Evolutionary conservation across 2,113 vertebrate genomes (phyloP).

Genomic region (Anser brachyrhynchus): DNA sequence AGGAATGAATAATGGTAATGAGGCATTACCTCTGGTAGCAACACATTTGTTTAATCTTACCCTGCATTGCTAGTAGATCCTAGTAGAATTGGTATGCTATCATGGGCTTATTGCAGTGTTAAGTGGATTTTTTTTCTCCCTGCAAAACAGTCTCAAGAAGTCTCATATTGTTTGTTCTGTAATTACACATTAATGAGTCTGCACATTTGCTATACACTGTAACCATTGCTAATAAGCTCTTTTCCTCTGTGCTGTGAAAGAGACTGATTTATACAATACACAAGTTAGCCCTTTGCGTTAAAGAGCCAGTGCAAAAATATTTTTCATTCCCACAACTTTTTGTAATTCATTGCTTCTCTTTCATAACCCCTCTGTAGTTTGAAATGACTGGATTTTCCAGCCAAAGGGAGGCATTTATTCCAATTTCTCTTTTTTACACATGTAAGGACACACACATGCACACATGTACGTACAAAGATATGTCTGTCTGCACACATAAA

Average conservation of each 20-base stretch:
- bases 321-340: neutral
- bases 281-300: neutral
- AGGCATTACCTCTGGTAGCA: neutral
- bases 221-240: neutral
- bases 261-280: neutral
- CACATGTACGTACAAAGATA: neutral
- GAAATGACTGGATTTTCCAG: neutral
- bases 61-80: neutral
- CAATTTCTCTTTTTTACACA: neutral
- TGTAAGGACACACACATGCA: neutral
- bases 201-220: neutral
- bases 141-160: neutral
- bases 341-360: neutral
- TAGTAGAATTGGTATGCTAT: neutral
- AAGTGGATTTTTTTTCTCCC: neutral
- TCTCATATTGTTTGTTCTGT: constrained; percentile 33
- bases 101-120: neutral
- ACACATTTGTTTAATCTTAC: neutral
- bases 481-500: neutral
- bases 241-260: neutral
- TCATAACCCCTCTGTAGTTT: neutral
- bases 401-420: neutral
- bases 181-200: constrained; percentile 8
- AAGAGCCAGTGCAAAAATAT: neutral
- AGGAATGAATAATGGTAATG: constrained; percentile 4